phyloP scores from a whole-genome alignment of 2,797 vertebrate genomes.

The Lithobates sylvaticus region DNA sequence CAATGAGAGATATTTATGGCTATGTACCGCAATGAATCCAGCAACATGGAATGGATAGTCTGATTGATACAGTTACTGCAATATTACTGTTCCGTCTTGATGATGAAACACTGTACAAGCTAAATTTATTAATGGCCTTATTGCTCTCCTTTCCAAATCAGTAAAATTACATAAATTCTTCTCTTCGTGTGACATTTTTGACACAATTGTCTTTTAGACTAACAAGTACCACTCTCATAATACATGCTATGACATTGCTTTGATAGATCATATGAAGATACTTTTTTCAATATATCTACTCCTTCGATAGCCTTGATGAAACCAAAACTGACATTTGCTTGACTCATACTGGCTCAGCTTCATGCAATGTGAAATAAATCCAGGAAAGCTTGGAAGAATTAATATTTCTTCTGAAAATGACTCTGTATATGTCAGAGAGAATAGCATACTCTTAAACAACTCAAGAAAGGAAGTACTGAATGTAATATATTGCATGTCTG shows the following conservation, averaged over 20 bases:
- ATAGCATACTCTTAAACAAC: conserved; percentile 38
- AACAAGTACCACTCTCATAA: conserved; percentile 59
- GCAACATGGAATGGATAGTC: conserved; percentile 53
- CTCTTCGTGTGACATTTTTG: conserved; percentile 48
- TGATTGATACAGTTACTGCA: conserved; percentile 60
- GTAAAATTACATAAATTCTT: conserved; percentile 51
- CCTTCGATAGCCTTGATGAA: conserved; percentile 51
- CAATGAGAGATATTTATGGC: conserved; percentile 53
- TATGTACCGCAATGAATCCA: conserved; percentile 58
- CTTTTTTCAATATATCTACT: conserved; percentile 56
- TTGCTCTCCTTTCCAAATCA: conserved; percentile 53
- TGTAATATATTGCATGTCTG: conserved; percentile 43
- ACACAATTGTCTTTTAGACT: conserved; percentile 58
- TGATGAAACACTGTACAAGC: conserved; percentile 50
- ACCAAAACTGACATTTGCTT: conserved; percentile 58
- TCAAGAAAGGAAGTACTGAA: conserved; percentile 33
- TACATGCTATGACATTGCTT: conserved; percentile 58
- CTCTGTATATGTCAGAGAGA: conserved; percentile 53
- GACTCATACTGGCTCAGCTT: conserved; percentile 46
- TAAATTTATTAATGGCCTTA: conserved; percentile 57
- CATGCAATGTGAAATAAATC: conserved; percentile 51
- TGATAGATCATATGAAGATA: conserved; percentile 56
- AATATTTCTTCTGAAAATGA: conserved; percentile 57
- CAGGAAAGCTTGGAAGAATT: conserved; percentile 53
- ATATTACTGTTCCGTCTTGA: conserved; percentile 59